A percentile compares a stretch with the other conserved stretches of the same genome.
Conservation (phyloP, 2,797 vertebrate species). For the Macropus fuliginosus region DNA sequence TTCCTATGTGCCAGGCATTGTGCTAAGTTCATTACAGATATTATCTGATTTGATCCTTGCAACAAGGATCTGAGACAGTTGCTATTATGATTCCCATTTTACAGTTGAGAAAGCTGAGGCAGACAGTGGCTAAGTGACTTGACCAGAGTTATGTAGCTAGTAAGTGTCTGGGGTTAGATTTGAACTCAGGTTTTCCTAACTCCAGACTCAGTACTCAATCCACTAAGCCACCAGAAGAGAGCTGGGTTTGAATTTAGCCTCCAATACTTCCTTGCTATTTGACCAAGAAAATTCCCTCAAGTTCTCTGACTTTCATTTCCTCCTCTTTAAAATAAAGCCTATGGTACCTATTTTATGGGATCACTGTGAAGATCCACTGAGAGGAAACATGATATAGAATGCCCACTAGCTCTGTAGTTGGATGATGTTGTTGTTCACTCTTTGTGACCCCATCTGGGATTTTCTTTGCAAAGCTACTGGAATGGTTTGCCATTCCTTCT, state of each 20-base stretch:
- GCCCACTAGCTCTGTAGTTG: background rate
- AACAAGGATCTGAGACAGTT: background rate
- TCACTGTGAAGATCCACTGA: background rate
- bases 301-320: background rate
- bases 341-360: background rate
- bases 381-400: background rate
- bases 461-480: background rate
- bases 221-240: background rate
- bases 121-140: background rate
- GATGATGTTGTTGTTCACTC: background rate
- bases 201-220: background rate
- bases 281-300: background rate
- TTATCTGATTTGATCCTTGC: background rate
- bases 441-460: background rate
- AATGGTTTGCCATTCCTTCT: background rate
- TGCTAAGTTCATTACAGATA: background rate
- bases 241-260: background rate
- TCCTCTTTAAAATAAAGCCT: background rate
- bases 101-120: background rate
- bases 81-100: background rate
- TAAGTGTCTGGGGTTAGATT: background rate
- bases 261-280: background rate
- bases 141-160: background rate
- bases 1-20: background rate
- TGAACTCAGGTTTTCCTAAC: background rate